Base-by-base conservation (phyloP, 2,888 invertebrate species). In the Epinotia nisella region DNA sequence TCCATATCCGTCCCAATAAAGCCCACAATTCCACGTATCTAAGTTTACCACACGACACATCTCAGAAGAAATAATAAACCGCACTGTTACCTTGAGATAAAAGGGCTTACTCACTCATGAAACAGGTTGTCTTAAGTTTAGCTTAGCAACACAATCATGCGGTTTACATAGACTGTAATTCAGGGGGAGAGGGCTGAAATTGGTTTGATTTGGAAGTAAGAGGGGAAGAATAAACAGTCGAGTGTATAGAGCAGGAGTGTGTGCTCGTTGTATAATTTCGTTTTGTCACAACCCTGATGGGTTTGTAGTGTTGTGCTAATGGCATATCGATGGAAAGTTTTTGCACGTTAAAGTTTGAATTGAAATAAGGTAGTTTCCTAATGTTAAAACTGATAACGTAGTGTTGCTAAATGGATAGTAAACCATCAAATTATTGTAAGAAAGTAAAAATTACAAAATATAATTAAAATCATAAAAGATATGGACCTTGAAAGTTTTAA, bases 21-120 rank as follows among this genome's bases (percentile, higher is more conserved):
- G 21, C 51, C 39, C 53, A 24, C 62, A 45, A 49, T 70, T 70
- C 56, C 60, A 60, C 60, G 53, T 60, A 66, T 71, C 66, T 66
- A 71, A 66, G 59, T 71, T 59, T 66, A 66, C 59, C 71, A 70
- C 62, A 19, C 85, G 81, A 85, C 86, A 86, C 87, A 87, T 87
- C 86, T 90, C 87, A 85, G 80, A 83, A 87, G 87, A 90, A 90
- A 91, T 91, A 90, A 91, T 90, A 90, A 90, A 90, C 89, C 89
- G 83, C 87, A 80, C 83, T 84, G 85, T 90, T 91, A 90, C 91
- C 90, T 91, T 87, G 85, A 91, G 91, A 91, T 91, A 91, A 91
- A 91, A 89, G 87, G 88, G 88, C 87, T 89, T 88, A 85, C 88
- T 85, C 84, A 87, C 83, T 87, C 87, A 85, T 85, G 89, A 88